Base-by-base conservation (phyloP, 2,113 vertebrate species). In the Labrus mixtus region DNA sequence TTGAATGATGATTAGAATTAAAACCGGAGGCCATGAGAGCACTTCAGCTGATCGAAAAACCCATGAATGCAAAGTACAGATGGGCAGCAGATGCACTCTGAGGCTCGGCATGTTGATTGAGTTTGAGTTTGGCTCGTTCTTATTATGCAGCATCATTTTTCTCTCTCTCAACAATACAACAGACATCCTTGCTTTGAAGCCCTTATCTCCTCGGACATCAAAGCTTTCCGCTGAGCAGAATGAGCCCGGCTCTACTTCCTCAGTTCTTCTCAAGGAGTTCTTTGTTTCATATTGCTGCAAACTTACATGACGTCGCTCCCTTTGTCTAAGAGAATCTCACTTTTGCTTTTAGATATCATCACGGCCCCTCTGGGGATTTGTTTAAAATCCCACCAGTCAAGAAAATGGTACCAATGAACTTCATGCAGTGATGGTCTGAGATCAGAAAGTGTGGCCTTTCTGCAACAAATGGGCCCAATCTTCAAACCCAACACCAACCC, bases 171-270 rank as follows among this genome's bases (percentile, higher is more conserved):
- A 83, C 83, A 82, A 73, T 80, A 37, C 77, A 76, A 43, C 51
- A 36, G 58, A 59, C 46, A 43, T 50, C 73, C 58, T 4, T 29
- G 36, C 53, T 85, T 82, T 88, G 79, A 82, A 79, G 74, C 19
- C 22, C 62, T 79, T 87, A 90, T 91, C 90, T 81, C 51, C 5
- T 55, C 2, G 1, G 50, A 89, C 78, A 91, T 90, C 90, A 91
- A 85, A 85, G 80, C 22, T 56, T 64, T 81, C 57, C 25, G 8
- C 75, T 62, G 71, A 81, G 63, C 54, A 72, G 46, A 63, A n/a
- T 39, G 13, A 19, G 78, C 56, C 71, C 37, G 48, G 25, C 17
- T 51, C 70, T n/a, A 64, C 74, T 79, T 79, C 82, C 70, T n/a
- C 54, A 36, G 20, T 78, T 65, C 62, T 39, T 57, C 68, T 64